phyloP scores from a whole-genome alignment of 2,888 invertebrate genomes.

The Agelastica alni region DNA sequence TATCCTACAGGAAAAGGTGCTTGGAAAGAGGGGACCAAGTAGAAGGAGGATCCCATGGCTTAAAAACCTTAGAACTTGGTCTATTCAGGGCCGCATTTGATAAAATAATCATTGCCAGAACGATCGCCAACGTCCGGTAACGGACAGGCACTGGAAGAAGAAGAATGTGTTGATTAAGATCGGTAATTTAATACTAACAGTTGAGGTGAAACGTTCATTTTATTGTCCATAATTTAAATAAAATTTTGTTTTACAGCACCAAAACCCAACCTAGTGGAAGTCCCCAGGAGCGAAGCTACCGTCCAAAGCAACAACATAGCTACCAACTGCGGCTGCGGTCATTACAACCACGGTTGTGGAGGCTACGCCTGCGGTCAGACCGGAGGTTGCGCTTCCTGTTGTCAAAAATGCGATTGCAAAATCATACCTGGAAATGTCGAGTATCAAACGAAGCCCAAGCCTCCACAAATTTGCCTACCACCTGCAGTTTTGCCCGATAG shows the following conservation, averaged over 20 bases:
- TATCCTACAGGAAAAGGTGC: too few species aligned
- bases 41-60: too few species aligned
- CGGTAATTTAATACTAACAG: too few species aligned
- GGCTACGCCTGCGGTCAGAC: slow-evolving; percentile 3
- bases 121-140: too few species aligned
- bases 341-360: not conserved
- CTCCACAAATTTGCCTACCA: slow-evolving; percentile 27
- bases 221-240: too few species aligned
- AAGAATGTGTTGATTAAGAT: too few species aligned
- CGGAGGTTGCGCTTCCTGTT: slow-evolving; percentile 16
- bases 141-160: too few species aligned
- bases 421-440: slow-evolving; percentile 45
- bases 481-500: slow-evolving; percentile 19
- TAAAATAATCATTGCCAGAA: too few species aligned
- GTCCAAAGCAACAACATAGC: not conserved
- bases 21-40: too few species aligned
- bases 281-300: slow-evolving; percentile 22
- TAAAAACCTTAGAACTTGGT: too few species aligned
- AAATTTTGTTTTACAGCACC: slow-evolving; percentile 32
- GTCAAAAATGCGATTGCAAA: slow-evolving; percentile 16
- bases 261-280: slow-evolving; percentile 35
- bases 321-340: slow-evolving; percentile 11
- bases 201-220: too few species aligned
- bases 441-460: slow-evolving; percentile 38
- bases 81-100: too few species aligned